These are phyloP conservation scores for human DNA, from an alignment of 2,113 vertebrate genomes.

Conservation along the genomic window DNA sequence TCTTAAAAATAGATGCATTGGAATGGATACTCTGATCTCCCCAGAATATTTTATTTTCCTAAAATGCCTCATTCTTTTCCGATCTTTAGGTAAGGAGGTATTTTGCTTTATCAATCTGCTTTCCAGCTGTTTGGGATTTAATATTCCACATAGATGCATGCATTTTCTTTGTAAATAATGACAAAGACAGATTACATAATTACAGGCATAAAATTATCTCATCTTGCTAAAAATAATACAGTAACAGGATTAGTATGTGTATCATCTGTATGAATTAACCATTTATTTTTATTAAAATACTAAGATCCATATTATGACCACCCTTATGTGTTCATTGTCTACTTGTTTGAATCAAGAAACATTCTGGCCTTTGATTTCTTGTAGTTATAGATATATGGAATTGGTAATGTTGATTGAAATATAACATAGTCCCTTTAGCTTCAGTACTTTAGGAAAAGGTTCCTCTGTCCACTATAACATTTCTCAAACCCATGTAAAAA, in stretches of 20 bases:
- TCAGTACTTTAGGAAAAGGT: neutral
- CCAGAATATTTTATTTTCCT: neutral
- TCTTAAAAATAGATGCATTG: neutral
- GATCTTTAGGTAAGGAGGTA: neutral
- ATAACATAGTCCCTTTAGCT: neutral
- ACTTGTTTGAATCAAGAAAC: neutral
- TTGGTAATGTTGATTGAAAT: neutral
- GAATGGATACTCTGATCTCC: constrained; percentile 1
- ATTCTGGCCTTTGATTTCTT: constrained; percentile 42
- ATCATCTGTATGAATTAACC: neutral
- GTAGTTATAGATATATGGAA: neutral
- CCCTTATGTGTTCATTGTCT: neutral
- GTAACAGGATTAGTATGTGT: neutral
- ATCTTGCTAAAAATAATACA: constrained; percentile 13
- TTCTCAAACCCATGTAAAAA: constrained; percentile 26
- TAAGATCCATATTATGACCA: constrained; percentile 1
- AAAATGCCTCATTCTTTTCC: neutral
- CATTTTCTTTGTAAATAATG: constrained; percentile 31
- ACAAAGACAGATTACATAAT: constrained; percentile 31
- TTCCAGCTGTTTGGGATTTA: constrained; percentile 8
- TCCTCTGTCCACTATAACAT: neutral
- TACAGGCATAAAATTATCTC: constrained; percentile 20
- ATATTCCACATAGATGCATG: neutral
- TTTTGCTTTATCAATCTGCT: constrained; percentile 21
- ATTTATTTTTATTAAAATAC: constrained; percentile 46